These are phyloP conservation scores for Limnephilus marmoratus DNA, from an alignment of 2,888 invertebrate species.

Conservation along the genomic window DNA sequence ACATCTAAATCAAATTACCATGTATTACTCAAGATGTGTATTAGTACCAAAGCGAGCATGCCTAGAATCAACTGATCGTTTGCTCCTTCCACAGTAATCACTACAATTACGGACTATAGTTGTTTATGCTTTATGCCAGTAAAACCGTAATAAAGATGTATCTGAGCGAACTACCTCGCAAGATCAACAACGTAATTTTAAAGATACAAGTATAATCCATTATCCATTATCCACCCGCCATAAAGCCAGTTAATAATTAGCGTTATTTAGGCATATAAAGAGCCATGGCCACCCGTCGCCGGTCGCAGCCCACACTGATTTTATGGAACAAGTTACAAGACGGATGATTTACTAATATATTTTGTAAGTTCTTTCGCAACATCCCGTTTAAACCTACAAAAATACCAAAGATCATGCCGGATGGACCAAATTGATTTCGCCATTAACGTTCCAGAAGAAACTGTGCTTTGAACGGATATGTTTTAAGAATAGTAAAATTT, in stretches of 20 bases:
- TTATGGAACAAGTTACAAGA: not conserved
- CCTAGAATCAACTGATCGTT: not conserved
- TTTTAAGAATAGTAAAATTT: no score
- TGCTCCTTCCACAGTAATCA: not conserved
- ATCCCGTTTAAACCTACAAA: not conserved
- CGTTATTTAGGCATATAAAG: not conserved
- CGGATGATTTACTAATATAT: conserved; percentile 7
- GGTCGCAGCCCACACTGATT: not conserved
- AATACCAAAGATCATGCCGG: not conserved
- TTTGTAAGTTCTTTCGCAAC: conserved; percentile 1
- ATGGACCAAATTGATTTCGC: no score
- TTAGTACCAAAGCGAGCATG: not conserved
- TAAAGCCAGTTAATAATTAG: conserved; percentile 2
- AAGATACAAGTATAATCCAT: not conserved
- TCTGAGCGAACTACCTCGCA: not conserved
- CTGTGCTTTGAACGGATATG: no score
- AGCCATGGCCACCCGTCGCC: not conserved
- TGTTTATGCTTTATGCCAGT: not conserved
- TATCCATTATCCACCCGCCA: not conserved
- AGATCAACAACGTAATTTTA: not conserved
- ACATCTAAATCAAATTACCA: not conserved
- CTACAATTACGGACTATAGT: not conserved
- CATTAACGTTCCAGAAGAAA: no score
- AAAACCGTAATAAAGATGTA: conserved; percentile 1
- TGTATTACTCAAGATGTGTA: not conserved